Evolutionary conservation across 1,140 invertebrate genomes (phyloP).

Genomic region (Drosophila repleta): DNA sequence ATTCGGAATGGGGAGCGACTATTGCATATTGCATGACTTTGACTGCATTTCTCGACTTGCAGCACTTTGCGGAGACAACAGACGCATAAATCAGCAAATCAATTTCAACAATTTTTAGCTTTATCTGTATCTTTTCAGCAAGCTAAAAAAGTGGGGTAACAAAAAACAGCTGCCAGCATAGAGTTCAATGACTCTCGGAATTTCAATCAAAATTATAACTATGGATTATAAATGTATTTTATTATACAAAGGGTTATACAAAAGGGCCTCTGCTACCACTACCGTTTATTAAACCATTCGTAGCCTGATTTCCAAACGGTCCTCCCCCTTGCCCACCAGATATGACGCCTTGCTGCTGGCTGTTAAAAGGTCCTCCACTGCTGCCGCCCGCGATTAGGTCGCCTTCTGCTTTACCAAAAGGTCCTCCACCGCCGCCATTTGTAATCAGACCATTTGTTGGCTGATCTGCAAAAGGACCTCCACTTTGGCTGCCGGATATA

Average conservation of each 20-base stretch:
- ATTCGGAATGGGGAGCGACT: background rate
- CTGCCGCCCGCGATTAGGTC: background rate
- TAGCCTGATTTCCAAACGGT: background rate
- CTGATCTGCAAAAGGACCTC: background rate
- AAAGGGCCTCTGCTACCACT: conserved; percentile 3
- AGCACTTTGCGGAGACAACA: conserved; percentile 5
- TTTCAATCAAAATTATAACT: conserved; percentile 4
- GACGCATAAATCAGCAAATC: conserved; percentile 18
- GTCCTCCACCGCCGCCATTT: background rate
- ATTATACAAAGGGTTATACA: background rate
- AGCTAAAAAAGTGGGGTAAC: background rate
- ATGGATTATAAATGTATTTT: background rate
- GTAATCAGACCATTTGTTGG: background rate
- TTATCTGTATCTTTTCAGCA: background rate
- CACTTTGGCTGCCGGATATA: background rate
- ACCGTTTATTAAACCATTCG: background rate
- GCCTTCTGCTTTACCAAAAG: background rate
- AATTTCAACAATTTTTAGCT: conserved; percentile 10
- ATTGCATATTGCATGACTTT: conserved; percentile 37
- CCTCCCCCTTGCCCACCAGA: background rate
- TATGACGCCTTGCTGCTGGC: background rate
- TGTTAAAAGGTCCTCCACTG: conserved; percentile 14
- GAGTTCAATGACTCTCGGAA: background rate
- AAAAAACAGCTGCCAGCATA: background rate
- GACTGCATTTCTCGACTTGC: conserved; percentile 26